Conservation (phyloP, 2,113 vertebrate species). For the Trichomycterus rosablanca region DNA sequence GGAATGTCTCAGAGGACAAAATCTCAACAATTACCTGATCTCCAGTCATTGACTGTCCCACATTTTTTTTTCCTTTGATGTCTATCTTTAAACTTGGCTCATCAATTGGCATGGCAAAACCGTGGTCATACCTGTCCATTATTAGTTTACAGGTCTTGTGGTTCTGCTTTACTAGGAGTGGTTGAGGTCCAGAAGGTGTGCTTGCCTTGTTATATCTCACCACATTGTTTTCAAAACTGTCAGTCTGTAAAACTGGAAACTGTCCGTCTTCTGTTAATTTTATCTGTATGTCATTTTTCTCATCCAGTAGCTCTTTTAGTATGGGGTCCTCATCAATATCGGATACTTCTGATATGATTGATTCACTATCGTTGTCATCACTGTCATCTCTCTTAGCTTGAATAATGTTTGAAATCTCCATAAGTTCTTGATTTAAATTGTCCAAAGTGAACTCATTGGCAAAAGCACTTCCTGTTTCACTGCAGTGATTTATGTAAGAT, state of each 20-base stretch:
- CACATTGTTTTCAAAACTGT: constrained; percentile 3
- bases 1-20: constrained; percentile 5
- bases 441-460: constrained; percentile 67
- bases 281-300: constrained; percentile 63
- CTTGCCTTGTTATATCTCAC: background rate
- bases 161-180: background rate
- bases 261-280: constrained; percentile 68
- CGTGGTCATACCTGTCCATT: constrained; percentile 38
- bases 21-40: constrained; percentile 56
- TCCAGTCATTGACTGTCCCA: constrained; percentile 53
- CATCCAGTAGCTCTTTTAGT: constrained; percentile 79
- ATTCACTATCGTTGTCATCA: constrained; percentile 56
- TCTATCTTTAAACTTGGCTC: constrained; percentile 34
- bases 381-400: constrained; percentile 42
- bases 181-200: background rate
- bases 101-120: constrained; percentile 47
- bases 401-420: constrained; percentile 59
- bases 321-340: constrained; percentile 71
- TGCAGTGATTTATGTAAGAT: constrained; percentile 75
- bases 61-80: constrained; percentile 51
- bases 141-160: constrained; percentile 49
- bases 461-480: constrained; percentile 55
- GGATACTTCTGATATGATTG: constrained; percentile 56
- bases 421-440: constrained; percentile 70
- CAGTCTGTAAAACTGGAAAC: constrained; percentile 41